Percentiles rank a stretch among this genome's conserved stretches.
Conservation (phyloP, 1,140 invertebrate genomes). For the Drosophila subobscura region DNA sequence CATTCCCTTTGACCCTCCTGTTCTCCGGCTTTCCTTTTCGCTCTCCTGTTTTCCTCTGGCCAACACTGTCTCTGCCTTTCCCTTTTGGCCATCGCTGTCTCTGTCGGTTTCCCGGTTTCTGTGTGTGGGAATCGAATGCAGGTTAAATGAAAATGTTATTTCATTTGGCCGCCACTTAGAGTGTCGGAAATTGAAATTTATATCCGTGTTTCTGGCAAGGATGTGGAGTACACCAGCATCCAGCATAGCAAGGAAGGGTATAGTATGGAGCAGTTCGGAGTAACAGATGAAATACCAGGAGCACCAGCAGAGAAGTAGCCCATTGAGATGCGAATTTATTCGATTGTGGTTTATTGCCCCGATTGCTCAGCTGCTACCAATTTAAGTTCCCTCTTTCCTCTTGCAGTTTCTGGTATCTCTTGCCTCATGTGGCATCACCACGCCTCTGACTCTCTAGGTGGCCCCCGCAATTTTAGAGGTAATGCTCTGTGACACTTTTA, state of each 20-base stretch:
- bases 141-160: conserved; percentile 84
- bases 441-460: not conserved
- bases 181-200: conserved; percentile 83
- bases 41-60: not conserved
- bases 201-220: conserved; percentile 79
- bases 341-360: conserved; percentile 79
- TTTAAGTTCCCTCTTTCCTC: conserved; percentile 12
- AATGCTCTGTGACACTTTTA: conserved; percentile 76
- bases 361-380: conserved; percentile 74
- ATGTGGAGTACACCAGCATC: conserved; percentile 34
- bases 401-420: conserved; percentile 14
- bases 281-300: not conserved
- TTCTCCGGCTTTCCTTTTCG: not conserved
- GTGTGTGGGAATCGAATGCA: conserved; percentile 71
- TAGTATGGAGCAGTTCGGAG: not conserved
- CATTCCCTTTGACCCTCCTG: too few relatives aligned
- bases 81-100: not conserved
- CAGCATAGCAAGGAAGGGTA: not conserved
- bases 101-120: conserved; percentile 25
- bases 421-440: not conserved
- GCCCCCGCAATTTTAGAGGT: conserved; percentile 49
- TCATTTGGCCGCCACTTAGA: conserved; percentile 83
- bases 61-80: not conserved
- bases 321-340: conserved; percentile 70
- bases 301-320: conserved; percentile 39